phyloP scores from a whole-genome alignment of 2,888 invertebrate genomes.

The Ptilodon capucinus region DNA sequence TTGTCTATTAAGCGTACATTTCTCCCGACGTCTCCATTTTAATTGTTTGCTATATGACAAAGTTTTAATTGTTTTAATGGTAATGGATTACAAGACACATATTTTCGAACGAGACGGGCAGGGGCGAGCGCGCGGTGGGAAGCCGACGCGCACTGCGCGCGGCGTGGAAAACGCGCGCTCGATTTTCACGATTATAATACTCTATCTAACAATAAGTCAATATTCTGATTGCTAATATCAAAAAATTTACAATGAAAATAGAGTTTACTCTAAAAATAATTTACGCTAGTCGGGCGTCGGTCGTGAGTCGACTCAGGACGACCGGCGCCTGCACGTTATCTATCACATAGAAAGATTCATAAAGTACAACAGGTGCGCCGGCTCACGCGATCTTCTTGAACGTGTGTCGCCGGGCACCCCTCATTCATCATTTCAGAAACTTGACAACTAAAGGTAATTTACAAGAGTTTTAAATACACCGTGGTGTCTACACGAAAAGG shows the following conservation, averaged over 20 bases:
- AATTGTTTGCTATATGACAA: slow-evolving; percentile 71
- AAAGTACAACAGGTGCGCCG: slow-evolving; percentile 64
- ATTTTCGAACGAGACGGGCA: slow-evolving; percentile 69
- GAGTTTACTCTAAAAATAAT: slow-evolving; percentile 81
- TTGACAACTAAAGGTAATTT: slow-evolving; percentile 68
- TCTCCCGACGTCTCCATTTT: slow-evolving; percentile 69
- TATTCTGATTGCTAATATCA: slow-evolving; percentile 77
- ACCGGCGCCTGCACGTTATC: slow-evolving; percentile 71
- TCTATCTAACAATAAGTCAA: slow-evolving; percentile 79
- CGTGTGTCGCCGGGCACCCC: slow-evolving; percentile 37
- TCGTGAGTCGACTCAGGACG: slow-evolving; percentile 69
- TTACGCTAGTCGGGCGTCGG: slow-evolving; percentile 66
- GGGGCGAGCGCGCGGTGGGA: slow-evolving; percentile 65
- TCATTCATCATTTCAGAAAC: slow-evolving; percentile 51
- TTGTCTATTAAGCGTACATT: slow-evolving; percentile 78
- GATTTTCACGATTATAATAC: slow-evolving; percentile 73
- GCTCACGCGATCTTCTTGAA: slow-evolving; percentile 26
- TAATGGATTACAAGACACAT: slow-evolving; percentile 77
- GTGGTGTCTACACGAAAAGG: slow-evolving; percentile 88
- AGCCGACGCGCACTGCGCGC: slow-evolving; percentile 43
- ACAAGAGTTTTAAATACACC: slow-evolving; percentile 61
- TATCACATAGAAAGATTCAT: slow-evolving; percentile 82
- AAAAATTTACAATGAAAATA: slow-evolving; percentile 82
- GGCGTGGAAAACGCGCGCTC: slow-evolving; percentile 74
- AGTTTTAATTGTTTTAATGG: slow-evolving; percentile 68